These are phyloP conservation scores for Xenopus petersii DNA, from an alignment of 2,797 vertebrate genomes.

Conservation along the genomic window DNA sequence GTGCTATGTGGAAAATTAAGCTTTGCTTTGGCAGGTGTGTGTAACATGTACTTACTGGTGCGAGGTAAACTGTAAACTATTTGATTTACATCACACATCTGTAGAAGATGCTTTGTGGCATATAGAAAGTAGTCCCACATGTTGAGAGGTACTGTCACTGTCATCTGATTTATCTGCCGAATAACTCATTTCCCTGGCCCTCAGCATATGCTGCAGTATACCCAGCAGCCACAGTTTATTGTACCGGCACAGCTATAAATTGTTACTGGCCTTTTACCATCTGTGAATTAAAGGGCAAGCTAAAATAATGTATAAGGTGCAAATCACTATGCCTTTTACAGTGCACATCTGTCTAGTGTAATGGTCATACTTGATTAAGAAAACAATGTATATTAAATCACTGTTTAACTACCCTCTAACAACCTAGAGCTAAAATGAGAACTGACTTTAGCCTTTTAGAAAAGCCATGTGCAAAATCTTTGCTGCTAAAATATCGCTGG, in stretches of 20 bases:
- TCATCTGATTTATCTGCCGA: slow-evolving; percentile 33
- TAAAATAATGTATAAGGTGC: not conserved
- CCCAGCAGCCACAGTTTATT: slow-evolving; percentile 29
- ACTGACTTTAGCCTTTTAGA: no score
- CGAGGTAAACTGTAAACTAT: no score
- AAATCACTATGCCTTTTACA: not conserved
- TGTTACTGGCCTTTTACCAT: slow-evolving; percentile 27
- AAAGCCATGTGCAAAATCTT: no score
- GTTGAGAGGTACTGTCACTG: not conserved
- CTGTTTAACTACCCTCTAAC: not conserved
- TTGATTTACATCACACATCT: not conserved
- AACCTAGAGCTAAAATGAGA: no score
- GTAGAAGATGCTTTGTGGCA: slow-evolving; percentile 13
- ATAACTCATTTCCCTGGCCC: slow-evolving; percentile 28
- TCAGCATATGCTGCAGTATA: slow-evolving; percentile 14
- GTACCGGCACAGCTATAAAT: slow-evolving; percentile 6
- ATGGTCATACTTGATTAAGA: not conserved
- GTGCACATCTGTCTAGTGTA: not conserved
- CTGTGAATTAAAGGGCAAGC: not conserved
- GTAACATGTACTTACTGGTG: no score
- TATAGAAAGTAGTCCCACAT: slow-evolving; percentile 21
- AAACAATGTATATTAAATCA: slow-evolving; percentile 12
- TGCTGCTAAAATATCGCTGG: no score
- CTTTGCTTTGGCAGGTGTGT: no score
- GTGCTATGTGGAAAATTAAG: no score